Percentiles rank a stretch among this genome's conserved stretches.
phyloP scores from a whole-genome alignment of 1,140 invertebrate species.

The Oedothorax gibbosus region DNA sequence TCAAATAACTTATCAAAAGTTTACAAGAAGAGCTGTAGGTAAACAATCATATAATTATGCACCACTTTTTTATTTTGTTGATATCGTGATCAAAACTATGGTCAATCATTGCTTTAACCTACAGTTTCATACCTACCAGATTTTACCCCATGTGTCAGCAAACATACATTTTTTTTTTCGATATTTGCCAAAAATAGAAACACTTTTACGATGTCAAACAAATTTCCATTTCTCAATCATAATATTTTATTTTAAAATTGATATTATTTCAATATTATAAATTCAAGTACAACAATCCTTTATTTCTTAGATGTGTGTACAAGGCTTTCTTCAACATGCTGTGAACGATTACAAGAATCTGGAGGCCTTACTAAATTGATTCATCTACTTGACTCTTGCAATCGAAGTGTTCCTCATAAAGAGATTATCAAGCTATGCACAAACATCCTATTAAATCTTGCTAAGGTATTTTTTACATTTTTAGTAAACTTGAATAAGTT shows the following conservation, averaged over 20 bases:
- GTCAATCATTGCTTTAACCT: not conserved
- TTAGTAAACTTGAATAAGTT: no score
- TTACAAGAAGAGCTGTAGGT: no score
- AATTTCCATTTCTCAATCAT: not conserved
- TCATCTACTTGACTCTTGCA: slow-evolving; percentile 15
- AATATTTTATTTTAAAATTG: not conserved
- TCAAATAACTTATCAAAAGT: no score
- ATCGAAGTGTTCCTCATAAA: slow-evolving; percentile 56
- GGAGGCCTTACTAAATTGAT: slow-evolving; percentile 31
- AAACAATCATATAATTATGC: no score
- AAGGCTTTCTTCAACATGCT: slow-evolving; percentile 55
- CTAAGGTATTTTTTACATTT: slow-evolving; percentile 47
- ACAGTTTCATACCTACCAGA: not conserved
- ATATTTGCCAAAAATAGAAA: not conserved
- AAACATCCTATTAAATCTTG: slow-evolving; percentile 53
- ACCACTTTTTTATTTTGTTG: no score
- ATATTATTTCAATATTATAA: not conserved
- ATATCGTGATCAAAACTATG: no score
- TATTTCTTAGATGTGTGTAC: slow-evolving; percentile 53
- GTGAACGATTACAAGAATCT: slow-evolving; percentile 50
- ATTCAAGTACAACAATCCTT: not conserved
- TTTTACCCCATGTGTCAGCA: not conserved
- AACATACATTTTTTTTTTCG: not conserved
- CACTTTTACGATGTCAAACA: not conserved
- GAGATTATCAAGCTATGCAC: slow-evolving; percentile 44